Base-by-base conservation (phyloP, 1,140 invertebrate genomes). In the Achroia grisella region DNA sequence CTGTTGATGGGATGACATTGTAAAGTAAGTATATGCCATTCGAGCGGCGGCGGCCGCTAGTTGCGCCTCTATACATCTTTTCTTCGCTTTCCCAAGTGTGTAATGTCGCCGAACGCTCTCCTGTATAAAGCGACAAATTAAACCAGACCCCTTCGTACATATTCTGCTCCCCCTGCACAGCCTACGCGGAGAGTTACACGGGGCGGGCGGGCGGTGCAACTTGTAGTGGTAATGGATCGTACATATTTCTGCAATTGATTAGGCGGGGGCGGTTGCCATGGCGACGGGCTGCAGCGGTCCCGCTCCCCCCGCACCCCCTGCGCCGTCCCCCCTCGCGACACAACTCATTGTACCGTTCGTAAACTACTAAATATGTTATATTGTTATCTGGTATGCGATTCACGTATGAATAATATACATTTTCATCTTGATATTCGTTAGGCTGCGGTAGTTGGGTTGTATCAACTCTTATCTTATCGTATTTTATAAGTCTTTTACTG, bases 231-330 rank as follows among this genome's bases (percentile, higher is more conserved):
- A 53, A 72, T 66, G 61, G 65, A 27, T 68, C 71, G 71, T 84
- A 84, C 80, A 84, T 84, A 84, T 81, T 84, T 81, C 77, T 84
- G 80, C 80, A 84, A 84, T 84, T 84, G 79, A 84, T 84, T 84
- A 84, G 79, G 71, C 79, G 75, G 79, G 79, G 77, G 75, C 75
- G 79, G 77, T 83, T 71, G 73, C 69, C 66, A 84, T 84, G 71
- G 71, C 54, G 52, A 83, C 70, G 66, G 61, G 59, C 62, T 72
- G 73, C 72, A 70, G 46, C 39, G 53, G 43, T 30, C 52, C 58
- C 44, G 42, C 41, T 49, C 51, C 52, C 50, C 10, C 53, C 34
- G 31, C 43, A 40, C 40, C 30, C 52, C 8, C 44, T 13, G 31
- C 48, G 29, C 48, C 8, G 17, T 39, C 32, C 39, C 37, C 32